Evolutionary conservation across 2,113 vertebrate species (phyloP), one percentile per base, ranked within the genome.

Genomic region (Vidua macroura): DNA sequence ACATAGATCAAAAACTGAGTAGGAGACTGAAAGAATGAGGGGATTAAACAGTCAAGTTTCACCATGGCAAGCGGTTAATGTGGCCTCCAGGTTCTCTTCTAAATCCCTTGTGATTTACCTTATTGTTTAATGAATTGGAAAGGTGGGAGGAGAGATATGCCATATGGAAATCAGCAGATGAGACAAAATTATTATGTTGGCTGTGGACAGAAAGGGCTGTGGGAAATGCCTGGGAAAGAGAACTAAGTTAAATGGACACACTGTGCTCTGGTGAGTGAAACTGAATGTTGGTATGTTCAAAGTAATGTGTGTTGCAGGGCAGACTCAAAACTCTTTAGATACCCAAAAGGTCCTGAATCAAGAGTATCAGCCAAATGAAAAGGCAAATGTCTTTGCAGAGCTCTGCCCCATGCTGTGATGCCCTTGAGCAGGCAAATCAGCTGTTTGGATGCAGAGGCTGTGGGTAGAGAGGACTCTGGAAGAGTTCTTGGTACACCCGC

Each of bases 91-190:
- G 76, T 94, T 93, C 58, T 88, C 51, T 53, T 76, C 56, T 88
- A 94, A 93, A 94, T 95, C 93, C 77, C 46, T 37, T 75, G 69
- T 78, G 83, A 78, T 94, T 90, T 95, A 82, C 70, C 82, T 74
- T 82, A 66, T 86, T 93, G 88, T 93, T 96, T 96, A 96, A 96
- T 92, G 86, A 86, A 76, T 93, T 88, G 83, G 86, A 84, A 93
- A 73, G 66, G 88, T 92, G 81, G 81, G 81, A 93, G 83, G 92
- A 93, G 41, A 96, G 77, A 81, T 35, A 83, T 1, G 19, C 92
- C 0, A 0, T 49, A 81, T 52, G 56, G 80, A 93, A 92, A 92
- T 84, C 60, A 92, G 76, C 69, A 88, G 63, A 78, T 67, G 78
- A 93, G 90, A 93, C 56, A 49, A 83, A 83, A 84, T 86, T 92